Percentiles rank a stretch among this genome's conserved stretches.
These are phyloP conservation scores for Pollachius pollachius DNA, from an alignment of 2,113 vertebrate genomes.

Conservation along the genomic window DNA sequence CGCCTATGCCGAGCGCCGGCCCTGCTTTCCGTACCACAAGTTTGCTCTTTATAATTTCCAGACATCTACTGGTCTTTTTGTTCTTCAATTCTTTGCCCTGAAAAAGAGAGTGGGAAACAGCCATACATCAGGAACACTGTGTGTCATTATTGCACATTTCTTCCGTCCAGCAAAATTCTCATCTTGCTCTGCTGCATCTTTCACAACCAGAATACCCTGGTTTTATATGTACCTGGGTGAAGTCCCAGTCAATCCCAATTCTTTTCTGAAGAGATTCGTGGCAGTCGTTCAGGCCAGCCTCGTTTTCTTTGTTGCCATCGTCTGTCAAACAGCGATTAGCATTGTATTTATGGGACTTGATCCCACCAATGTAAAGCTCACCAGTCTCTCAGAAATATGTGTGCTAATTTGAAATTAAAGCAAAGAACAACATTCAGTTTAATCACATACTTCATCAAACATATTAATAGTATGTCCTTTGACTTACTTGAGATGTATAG, in stretches of 20 bases:
- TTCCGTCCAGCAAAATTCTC: neutral
- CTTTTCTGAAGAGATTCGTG: slow-evolving; percentile 48
- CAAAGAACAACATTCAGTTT: neutral
- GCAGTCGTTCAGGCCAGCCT: slow-evolving; percentile 57
- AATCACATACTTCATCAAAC: neutral
- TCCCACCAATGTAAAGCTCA: slow-evolving; percentile 57
- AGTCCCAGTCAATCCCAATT: slow-evolving; percentile 66
- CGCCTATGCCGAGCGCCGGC: too few species aligned
- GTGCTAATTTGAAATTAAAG: slow-evolving; percentile 17
- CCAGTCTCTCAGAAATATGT: slow-evolving; percentile 43
- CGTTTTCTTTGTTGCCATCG: slow-evolving; percentile 12
- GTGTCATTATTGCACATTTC: neutral
- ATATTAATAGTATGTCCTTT: too few species aligned
- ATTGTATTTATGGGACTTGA: slow-evolving; percentile 50
- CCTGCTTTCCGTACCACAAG: too few species aligned
- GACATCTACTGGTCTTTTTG: slow-evolving; percentile 60
- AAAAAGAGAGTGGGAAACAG: slow-evolving; percentile 14
- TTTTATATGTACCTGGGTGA: slow-evolving; percentile 59
- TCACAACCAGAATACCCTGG: neutral
- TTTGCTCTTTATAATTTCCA: slow-evolving; percentile 48
- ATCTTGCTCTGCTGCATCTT: neutral
- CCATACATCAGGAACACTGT: neutral
- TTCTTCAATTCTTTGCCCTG: slow-evolving; percentile 67
- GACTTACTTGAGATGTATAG: slow-evolving; percentile 52
- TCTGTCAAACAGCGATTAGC: slow-evolving; percentile 62